Evolutionary conservation across 2,888 invertebrate species (phyloP).

Genomic region (Eristalis intricaria): DNA sequence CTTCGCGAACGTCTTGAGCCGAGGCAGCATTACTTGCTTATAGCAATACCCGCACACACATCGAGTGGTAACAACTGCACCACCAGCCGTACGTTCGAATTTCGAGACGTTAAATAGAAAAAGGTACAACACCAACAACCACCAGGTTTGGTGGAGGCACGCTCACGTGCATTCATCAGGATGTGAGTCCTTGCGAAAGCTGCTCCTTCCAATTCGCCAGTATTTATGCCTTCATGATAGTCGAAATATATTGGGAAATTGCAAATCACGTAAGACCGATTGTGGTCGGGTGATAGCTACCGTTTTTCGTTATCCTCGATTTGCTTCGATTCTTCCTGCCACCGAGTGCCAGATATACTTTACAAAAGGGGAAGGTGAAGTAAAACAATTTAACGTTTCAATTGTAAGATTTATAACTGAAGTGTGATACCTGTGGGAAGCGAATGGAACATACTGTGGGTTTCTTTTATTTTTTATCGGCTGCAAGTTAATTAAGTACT

Average conservation of each 20-base stretch:
- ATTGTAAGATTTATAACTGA: constrained; percentile 37
- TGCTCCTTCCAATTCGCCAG: constrained; percentile 37
- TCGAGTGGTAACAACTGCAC: constrained; percentile 1
- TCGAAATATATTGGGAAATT: constrained; percentile 75
- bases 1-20: constrained; percentile 13
- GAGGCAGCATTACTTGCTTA: not conserved
- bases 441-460: not conserved
- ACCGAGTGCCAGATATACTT: constrained; percentile 5
- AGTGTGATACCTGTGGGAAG: not conserved
- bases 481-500: too few relatives aligned
- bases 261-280: constrained; percentile 76
- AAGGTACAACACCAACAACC: not conserved
- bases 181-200: constrained; percentile 20
- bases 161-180: not conserved
- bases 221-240: constrained; percentile 57
- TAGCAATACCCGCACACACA: not conserved
- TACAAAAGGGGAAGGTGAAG: not conserved
- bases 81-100: not conserved
- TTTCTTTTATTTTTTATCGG: too few relatives aligned
- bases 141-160: not conserved
- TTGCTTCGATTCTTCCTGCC: constrained; percentile 9
- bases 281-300: constrained; percentile 36
- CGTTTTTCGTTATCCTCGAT: constrained; percentile 24
- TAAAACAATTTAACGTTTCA: constrained; percentile 38
- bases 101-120: not conserved